Evolutionary conservation across 2,113 vertebrate genomes (phyloP).

Genomic region (Propithecus coquereli): DNA sequence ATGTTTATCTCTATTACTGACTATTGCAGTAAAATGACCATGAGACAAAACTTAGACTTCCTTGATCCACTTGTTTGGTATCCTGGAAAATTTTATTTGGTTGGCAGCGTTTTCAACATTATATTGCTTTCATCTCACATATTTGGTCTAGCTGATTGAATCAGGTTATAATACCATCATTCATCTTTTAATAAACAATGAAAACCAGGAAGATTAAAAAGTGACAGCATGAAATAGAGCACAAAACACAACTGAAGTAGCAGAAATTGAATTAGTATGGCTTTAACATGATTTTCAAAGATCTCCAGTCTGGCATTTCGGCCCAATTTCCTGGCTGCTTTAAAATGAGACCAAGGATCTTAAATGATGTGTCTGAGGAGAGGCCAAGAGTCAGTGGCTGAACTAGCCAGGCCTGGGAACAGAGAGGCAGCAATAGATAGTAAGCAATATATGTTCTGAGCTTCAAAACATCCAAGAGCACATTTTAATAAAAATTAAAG

Average conservation of each 20-base stretch:
- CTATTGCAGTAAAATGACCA: neutral
- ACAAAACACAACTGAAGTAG: conserved; percentile 36
- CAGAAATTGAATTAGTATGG: conserved; percentile 50
- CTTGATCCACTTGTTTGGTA: conserved; percentile 1
- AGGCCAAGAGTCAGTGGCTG: neutral
- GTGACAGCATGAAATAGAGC: conserved; percentile 45
- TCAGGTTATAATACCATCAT: conserved; percentile 12
- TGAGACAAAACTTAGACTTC: neutral
- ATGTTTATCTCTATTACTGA: neutral
- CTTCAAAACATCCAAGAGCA: neutral
- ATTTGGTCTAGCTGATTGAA: conserved; percentile 17
- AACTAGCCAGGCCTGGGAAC: neutral
- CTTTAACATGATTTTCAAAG: conserved; percentile 63
- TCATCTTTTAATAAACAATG: conserved; percentile 52
- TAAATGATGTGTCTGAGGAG: conserved; percentile 15
- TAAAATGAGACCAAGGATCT: conserved; percentile 52
- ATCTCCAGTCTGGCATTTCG: conserved; percentile 18
- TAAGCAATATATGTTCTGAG: neutral
- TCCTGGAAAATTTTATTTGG: conserved; percentile 42
- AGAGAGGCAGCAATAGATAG: neutral
- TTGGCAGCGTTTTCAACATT: neutral
- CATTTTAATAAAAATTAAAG: neutral
- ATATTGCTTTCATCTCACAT: conserved; percentile 32
- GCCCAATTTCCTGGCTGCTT: conserved; percentile 52
- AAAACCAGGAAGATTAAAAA: conserved; percentile 58